These are phyloP conservation scores for Epirrhoe alternata DNA, from an alignment of 2,888 invertebrate genomes.

Conservation along the genomic window DNA sequence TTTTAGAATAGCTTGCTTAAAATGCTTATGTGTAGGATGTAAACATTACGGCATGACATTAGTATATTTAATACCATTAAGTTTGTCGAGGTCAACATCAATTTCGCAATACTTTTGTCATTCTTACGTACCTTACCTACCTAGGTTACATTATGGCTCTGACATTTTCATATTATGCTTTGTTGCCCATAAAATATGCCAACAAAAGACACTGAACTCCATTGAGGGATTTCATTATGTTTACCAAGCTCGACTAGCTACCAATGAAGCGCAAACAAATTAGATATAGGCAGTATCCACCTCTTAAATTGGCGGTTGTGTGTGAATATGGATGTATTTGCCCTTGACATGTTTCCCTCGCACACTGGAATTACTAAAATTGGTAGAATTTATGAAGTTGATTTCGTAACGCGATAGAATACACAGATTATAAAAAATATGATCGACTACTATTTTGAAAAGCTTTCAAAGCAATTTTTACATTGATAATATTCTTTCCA, in stretches of 20 bases:
- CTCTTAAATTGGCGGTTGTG: constrained; percentile 2
- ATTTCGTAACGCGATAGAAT: background rate
- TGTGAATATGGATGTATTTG: constrained; percentile 4
- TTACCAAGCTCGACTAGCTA: background rate
- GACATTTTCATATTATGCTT: constrained; percentile 15
- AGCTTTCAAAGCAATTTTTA: too few relatives aligned
- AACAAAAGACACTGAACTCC: background rate
- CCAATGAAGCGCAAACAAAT: background rate
- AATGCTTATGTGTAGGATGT: background rate
- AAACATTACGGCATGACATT: constrained; percentile 1
- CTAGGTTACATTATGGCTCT: background rate
- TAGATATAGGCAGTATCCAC: background rate
- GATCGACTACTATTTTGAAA: background rate
- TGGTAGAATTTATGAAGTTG: background rate
- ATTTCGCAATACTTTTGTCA: constrained; percentile 30
- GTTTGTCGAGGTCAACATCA: constrained; percentile 42
- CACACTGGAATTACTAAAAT: constrained; percentile 2
- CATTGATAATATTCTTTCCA: too few relatives aligned
- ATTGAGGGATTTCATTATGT: constrained; percentile 3
- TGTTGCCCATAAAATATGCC: constrained; percentile 7
- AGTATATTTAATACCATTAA: constrained; percentile 11
- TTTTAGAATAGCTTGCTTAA: too few relatives aligned
- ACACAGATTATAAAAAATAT: background rate
- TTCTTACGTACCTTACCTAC: constrained; percentile 11
- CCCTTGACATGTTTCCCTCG: constrained; percentile 9